Percentiles rank a stretch among this genome's conserved stretches.
Evolutionary conservation across 2,888 invertebrate genomes (phyloP).

Genomic region (Andrena trimmerana): DNA sequence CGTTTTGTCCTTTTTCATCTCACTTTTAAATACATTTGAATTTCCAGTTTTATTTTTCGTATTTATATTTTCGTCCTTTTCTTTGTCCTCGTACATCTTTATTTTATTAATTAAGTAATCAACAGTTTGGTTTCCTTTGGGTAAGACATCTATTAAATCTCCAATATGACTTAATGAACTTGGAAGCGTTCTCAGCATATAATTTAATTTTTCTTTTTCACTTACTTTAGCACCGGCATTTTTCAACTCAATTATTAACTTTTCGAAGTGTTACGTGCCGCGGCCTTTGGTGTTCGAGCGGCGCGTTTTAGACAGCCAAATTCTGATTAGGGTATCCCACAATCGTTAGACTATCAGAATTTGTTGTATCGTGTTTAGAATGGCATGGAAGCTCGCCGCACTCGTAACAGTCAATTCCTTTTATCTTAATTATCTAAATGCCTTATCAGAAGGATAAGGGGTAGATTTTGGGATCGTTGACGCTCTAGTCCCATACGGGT

Average conservation of each 20-base stretch:
- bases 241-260: slow-evolving; percentile 20
- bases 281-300: too few relatives aligned
- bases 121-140: slow-evolving; percentile 62
- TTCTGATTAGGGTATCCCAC: too few relatives aligned
- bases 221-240: slow-evolving; percentile 47
- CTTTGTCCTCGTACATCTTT: slow-evolving; percentile 31
- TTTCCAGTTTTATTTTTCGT: slow-evolving; percentile 21
- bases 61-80: slow-evolving; percentile 6
- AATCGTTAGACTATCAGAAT: too few relatives aligned
- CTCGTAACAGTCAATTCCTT: too few relatives aligned
- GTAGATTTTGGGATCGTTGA: too few relatives aligned
- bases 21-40: slow-evolving; percentile 43
- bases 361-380: too few relatives aligned
- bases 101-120: slow-evolving; percentile 72
- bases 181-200: slow-evolving; percentile 70
- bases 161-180: slow-evolving; percentile 67
- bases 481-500: too few relatives aligned
- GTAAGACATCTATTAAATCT: slow-evolving; percentile 68
- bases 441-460: too few relatives aligned
- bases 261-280: too few relatives aligned
- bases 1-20: slow-evolving; percentile 19
- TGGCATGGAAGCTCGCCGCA: too few relatives aligned
- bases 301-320: too few relatives aligned
- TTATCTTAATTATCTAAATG: too few relatives aligned
- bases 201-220: slow-evolving; percentile 70